Conservation (phyloP, 2,113 vertebrate genomes). For the Parus major region DNA sequence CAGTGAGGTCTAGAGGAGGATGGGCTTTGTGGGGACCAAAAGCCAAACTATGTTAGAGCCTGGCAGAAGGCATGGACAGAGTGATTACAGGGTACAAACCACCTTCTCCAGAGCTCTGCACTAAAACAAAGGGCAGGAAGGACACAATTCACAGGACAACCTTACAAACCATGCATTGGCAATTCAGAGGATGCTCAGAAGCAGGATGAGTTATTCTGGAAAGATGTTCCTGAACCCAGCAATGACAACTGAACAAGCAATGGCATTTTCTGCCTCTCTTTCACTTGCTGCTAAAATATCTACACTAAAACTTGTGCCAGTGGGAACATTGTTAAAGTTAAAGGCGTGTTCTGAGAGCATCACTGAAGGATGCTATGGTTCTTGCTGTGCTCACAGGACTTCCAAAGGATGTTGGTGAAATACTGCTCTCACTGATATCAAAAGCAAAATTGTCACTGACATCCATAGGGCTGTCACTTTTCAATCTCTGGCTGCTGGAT, state of each 20-base stretch:
- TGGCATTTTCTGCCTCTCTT: neutral
- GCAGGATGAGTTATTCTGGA: neutral
- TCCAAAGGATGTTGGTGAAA: neutral
- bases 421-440: neutral
- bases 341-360: neutral
- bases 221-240: neutral
- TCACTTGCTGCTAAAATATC: neutral
- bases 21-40: neutral
- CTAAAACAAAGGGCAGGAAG: neutral
- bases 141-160: neutral
- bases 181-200: neutral
- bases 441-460: neutral
- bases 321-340: neutral
- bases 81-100: neutral
- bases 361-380: neutral
- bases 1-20: neutral
- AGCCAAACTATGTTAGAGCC: neutral
- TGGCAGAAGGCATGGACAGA: neutral
- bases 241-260: neutral
- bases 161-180: neutral
- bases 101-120: neutral
- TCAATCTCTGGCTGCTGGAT: neutral
- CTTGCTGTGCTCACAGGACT: neutral
- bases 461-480: neutral
- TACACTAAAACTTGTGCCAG: neutral